A percentile compares a stretch with the other conserved stretches of the same genome.
phyloP scores from a whole-genome alignment of 2,797 vertebrate genomes.

The Strix occidentalis region DNA sequence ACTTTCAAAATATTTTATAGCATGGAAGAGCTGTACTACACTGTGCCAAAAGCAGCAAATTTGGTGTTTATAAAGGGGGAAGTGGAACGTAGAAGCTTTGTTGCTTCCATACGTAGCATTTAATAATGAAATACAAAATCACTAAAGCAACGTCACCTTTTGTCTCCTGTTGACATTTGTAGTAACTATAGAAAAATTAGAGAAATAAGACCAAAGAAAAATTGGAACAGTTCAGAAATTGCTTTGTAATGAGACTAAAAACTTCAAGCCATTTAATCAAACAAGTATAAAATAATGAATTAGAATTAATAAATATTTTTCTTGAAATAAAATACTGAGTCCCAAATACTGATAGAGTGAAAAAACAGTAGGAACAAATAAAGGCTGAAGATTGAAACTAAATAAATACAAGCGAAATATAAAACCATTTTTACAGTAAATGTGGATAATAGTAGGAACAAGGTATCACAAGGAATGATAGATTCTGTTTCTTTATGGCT shows the following conservation, averaged over 20 bases:
- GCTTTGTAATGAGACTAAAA: neutral
- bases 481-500: neutral
- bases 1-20: neutral
- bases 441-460: neutral
- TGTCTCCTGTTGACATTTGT: neutral
- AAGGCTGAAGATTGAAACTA: neutral
- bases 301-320: neutral
- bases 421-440: neutral
- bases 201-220: neutral
- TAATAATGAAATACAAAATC: neutral
- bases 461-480: neutral
- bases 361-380: neutral
- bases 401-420: neutral
- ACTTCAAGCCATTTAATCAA: neutral
- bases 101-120: neutral
- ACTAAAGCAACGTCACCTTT: neutral
- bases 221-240: neutral
- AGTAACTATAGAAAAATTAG: neutral
- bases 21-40: neutral
- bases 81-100: neutral
- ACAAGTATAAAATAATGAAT: neutral
- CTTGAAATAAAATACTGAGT: neutral
- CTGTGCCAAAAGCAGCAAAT: neutral
- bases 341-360: neutral
- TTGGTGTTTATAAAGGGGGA: neutral